phyloP scores from a whole-genome alignment of 2,888 invertebrate species.

The Labia minor region DNA sequence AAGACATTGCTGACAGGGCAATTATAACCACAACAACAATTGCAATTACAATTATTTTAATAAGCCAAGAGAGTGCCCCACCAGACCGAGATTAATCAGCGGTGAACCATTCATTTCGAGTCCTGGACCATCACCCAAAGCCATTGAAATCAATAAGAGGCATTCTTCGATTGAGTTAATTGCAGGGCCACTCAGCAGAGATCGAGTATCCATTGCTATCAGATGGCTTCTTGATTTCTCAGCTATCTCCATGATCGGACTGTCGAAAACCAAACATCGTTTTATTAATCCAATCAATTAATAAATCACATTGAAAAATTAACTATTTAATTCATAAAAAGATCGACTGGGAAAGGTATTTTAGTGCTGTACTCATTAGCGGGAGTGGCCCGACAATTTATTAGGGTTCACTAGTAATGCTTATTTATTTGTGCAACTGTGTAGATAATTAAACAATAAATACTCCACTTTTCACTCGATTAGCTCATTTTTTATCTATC shows the following conservation, averaged over 20 bases:
- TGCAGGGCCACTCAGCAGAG: neutral
- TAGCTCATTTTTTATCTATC: no score
- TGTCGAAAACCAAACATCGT: no score
- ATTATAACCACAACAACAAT: neutral
- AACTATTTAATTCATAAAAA: no score
- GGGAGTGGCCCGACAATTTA: no score
- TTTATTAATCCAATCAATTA: no score
- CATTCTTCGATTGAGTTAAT: neutral
- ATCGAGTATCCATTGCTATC: neutral
- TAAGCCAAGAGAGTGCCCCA: neutral
- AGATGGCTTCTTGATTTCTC: neutral
- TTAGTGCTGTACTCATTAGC: no score
- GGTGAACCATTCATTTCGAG: neutral
- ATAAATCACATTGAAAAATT: no score
- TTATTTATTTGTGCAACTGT: no score
- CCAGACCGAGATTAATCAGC: neutral
- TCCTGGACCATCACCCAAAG: neutral
- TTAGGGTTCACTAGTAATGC: no score
- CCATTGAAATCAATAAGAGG: neutral
- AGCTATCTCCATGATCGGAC: neutral
- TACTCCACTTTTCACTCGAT: no score
- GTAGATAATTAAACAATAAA: no score
- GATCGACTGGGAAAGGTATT: no score
- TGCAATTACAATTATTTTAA: constrained; percentile 8
- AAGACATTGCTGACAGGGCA: neutral